Conservation (phyloP, 2,888 invertebrate genomes). For the Drosophila neotestacea region DNA sequence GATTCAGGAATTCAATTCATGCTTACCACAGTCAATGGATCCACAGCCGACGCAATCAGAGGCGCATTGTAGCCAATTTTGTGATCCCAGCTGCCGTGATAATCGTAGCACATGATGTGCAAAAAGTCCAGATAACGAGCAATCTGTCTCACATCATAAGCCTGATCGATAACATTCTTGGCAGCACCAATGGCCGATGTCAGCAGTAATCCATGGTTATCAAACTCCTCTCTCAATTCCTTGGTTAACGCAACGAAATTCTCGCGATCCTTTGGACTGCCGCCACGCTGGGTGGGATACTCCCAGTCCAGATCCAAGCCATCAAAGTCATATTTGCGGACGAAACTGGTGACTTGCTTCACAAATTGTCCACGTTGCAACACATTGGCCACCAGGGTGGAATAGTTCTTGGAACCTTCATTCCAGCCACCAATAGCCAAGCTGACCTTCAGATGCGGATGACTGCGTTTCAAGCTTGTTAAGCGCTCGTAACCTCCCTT, state of each 20-base stretch:
- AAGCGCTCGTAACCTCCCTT: conserved; percentile 90
- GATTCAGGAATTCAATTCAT: neutral
- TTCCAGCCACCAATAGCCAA: conserved; percentile 97
- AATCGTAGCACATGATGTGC: conserved; percentile 96
- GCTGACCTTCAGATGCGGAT: conserved; percentile 90
- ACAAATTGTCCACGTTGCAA: conserved; percentile 89
- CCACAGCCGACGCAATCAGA: conserved; percentile 85
- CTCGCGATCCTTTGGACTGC: conserved; percentile 89
- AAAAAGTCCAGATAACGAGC: conserved; percentile 89
- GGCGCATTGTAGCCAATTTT: conserved; percentile 92
- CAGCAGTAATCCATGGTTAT: conserved; percentile 88
- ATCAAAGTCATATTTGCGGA: conserved; percentile 86
- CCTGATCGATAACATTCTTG: conserved; percentile 90
- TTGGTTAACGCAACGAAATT: conserved; percentile 92
- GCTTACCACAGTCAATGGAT: conserved; percentile 89
- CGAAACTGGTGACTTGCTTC: conserved; percentile 89
- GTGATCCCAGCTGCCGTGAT: conserved; percentile 93
- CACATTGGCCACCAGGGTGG: conserved; percentile 88
- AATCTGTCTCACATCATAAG: conserved; percentile 91
- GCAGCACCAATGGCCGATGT: conserved; percentile 94
- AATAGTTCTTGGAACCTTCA: conserved; percentile 89
- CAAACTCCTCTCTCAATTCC: conserved; percentile 91
- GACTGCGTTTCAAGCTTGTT: conserved; percentile 88
- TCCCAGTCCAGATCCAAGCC: conserved; percentile 90
- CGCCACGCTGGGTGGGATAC: conserved; percentile 92